A percentile compares a stretch with the other conserved stretches of the same genome.
These are phyloP conservation scores for Porites divaricata DNA, from an alignment of 92 coral and sea anemone genomes.

Conservation along the genomic window DNA sequence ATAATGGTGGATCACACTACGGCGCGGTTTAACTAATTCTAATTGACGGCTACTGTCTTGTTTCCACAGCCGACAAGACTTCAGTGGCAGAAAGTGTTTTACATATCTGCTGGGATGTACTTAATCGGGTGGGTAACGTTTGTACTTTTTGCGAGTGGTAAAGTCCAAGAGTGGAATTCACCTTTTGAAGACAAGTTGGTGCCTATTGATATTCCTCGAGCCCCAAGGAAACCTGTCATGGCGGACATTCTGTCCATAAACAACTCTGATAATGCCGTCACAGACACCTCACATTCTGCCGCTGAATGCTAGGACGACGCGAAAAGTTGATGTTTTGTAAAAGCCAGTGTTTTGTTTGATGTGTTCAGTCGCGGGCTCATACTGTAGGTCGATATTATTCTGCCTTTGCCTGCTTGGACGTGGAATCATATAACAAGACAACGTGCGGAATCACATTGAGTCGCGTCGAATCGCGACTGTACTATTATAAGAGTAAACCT, in stretches of 20 bases:
- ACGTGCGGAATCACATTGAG: no score
- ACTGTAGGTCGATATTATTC: no score
- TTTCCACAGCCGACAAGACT: conserved; percentile 83
- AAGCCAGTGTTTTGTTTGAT: no score
- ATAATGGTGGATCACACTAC: no score
- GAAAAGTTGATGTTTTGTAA: no score
- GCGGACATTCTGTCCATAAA: conserved; percentile 5
- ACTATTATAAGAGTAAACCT: no score
- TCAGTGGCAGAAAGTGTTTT: conserved; percentile 96
- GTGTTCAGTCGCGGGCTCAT: no score
- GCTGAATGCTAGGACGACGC: neutral
- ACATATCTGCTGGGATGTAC: conserved; percentile 77
- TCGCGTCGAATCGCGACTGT: no score
- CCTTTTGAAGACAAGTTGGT: conserved; percentile 59
- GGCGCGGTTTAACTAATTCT: no score
- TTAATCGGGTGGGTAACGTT: conserved; percentile 72
- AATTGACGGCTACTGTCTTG: neutral
- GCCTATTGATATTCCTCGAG: conserved; percentile 43
- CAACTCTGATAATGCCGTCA: neutral
- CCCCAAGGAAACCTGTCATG: conserved; percentile 42
- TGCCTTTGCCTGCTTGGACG: no score
- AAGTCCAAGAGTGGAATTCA: conserved; percentile 89
- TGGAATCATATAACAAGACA: no score
- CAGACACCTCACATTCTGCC: neutral
- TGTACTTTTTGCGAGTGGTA: conserved; percentile 68